Base-by-base conservation (phyloP, 2,113 vertebrate genomes). In the Equus quagga region DNA sequence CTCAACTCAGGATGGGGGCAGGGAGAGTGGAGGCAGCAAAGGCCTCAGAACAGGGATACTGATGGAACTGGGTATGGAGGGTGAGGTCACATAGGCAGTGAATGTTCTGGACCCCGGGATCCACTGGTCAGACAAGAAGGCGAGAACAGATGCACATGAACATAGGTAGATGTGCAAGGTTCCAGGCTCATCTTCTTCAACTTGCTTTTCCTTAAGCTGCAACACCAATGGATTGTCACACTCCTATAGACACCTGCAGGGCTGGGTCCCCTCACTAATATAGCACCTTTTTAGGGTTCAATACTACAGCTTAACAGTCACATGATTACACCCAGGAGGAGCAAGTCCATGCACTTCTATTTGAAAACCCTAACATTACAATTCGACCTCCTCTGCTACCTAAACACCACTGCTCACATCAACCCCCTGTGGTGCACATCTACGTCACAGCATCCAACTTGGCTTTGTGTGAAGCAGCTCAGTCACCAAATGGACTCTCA, bases 91-190 rank as follows among this genome's bases (percentile, higher is more conserved):
- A 9, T 2, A n/a, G 69, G 15, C 26, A 36, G 26, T 36, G 36
- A 89, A 4, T 41, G 36, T 41, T 41, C 44, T 70, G 21, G 51
- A n/a, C 31, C 36, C 58, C 41, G 36, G 14, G 28, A 28, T 6
- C 13, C 11, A 51, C 54, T 14, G 24, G 49, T 44, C 41, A 79
- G 80, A 79, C 2, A 11, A 0, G 33, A 82, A 78, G 70, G 36
- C 31, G 31, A 72, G 51, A 28, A 51, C 15, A 49, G 33, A 33
- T 6, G 31, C 15, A 60, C 33, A 3, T 21, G 65, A 24, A 62
- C 21, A 9, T 0, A 11, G 73, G 8, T 28, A 15, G 8, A 3
- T 0, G 13, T 3, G 60, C 33, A 67, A 69, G 23, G 17, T 9
- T 67, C 19, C 2, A 36, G 60, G 46, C 17, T 54, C 51, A 12